A percentile compares a stretch with the other conserved stretches of the same genome.
phyloP scores from a whole-genome alignment of 2,113 vertebrate genomes.

The Capreolus pygargus region DNA sequence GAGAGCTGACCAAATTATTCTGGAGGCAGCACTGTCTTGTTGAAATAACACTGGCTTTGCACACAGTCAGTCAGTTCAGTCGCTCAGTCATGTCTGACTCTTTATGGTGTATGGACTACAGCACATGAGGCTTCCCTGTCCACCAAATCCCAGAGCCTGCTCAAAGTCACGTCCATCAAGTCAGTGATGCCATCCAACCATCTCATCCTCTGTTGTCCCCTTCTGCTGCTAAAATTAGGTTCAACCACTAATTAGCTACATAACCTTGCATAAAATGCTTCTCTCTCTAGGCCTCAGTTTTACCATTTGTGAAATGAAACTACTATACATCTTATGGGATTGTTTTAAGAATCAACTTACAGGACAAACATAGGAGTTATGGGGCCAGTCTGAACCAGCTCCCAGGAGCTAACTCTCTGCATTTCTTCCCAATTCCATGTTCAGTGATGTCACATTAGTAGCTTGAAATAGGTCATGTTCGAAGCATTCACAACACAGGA shows the following conservation, averaged over 20 bases:
- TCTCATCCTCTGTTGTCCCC: not conserved
- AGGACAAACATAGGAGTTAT: not conserved
- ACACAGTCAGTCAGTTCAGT: not conserved
- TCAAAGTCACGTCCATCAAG: not conserved
- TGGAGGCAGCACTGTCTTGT: not conserved
- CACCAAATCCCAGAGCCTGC: not conserved
- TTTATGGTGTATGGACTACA: rapidly evolving
- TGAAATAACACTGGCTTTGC: not conserved
- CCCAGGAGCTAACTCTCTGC: not conserved
- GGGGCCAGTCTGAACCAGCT: not conserved
- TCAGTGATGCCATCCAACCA: not conserved
- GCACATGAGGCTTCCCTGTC: not conserved
- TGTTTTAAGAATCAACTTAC: not conserved
- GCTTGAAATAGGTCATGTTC: not conserved
- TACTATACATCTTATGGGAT: not conserved
- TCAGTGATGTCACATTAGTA: not conserved
- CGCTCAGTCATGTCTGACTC: not conserved
- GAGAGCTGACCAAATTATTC: not conserved
- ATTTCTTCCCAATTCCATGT: not conserved
- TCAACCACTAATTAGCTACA: not conserved
- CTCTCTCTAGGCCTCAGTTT: not conserved
- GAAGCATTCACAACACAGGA: not conserved
- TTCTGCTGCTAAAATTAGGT: not conserved
- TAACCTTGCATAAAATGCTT: not conserved
- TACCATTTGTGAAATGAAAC: not conserved